Base-by-base conservation (phyloP, 2,797 vertebrate genomes). In the Enteromius thamalakanensis region DNA sequence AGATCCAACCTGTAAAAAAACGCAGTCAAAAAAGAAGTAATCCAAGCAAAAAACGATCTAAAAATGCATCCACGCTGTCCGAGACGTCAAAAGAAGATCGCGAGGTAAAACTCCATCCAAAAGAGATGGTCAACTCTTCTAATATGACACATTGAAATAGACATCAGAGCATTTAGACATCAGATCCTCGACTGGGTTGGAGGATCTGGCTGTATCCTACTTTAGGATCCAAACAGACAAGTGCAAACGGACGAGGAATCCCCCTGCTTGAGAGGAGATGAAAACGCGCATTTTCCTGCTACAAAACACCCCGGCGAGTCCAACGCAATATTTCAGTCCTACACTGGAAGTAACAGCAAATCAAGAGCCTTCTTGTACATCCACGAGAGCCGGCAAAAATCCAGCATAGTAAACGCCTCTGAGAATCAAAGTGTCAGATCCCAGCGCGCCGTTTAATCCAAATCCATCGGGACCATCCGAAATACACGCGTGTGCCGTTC, bases 301-400 rank as follows among this genome's bases (percentile, higher is more conserved):
- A 82, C 37, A 71, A 80, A 89, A 45, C 58, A 87, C 32, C 88
- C 78, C 58, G 3, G 74, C 60, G 84, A 77, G 85, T 88, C 69
- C 75, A 49, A 79, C 23, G 85, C 74, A 87, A 87, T 64, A 87
- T 83, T 86, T 81, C 79, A 70, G 91, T 91, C 89, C 87, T 83
- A 85, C 69, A 89, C 71, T 26, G 58, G 87, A 83, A 87, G 83
- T 79, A 84, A 84, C 81, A 81, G 74, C 79, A 86, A 88, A 88
- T 40, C 37, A 40, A 40, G 37, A 40, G 37, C 7, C 37, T 40
- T 40, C 7, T 40, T 40, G 90, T 91, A 92, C 90, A 93, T 95
- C 94, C 94, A 94, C 91, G 92, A 90, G 92, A 90, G 91, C 87
- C 87, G 23, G 89, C 89, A 87, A 90, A 90, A 90, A 92, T 87